These are phyloP conservation scores for Sisyra nigra DNA, from an alignment of 2,888 invertebrate species.

Conservation along the genomic window DNA sequence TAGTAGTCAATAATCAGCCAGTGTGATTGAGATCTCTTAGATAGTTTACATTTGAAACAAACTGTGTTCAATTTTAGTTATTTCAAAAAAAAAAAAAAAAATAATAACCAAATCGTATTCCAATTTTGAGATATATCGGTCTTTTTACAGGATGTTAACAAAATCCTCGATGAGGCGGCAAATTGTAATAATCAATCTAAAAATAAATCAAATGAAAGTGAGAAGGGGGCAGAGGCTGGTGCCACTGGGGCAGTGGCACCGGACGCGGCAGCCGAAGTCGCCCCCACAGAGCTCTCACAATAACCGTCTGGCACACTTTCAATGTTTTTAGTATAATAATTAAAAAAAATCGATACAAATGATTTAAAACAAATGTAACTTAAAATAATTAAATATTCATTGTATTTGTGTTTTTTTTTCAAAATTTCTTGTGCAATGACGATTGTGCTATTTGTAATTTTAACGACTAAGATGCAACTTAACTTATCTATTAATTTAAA, in stretches of 20 bases:
- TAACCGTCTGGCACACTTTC: constrained; percentile 5
- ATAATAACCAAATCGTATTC: constrained; percentile 1
- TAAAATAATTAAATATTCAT: not conserved
- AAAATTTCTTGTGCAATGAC: constrained; percentile 7
- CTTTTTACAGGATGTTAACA: constrained; percentile 33
- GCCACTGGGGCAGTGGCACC: constrained; percentile 8
- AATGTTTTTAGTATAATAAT: not conserved
- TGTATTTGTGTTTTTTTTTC: constrained; percentile 6
- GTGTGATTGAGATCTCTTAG: too few species aligned
- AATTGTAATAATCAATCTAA: constrained; percentile 7
- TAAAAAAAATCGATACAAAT: not conserved
- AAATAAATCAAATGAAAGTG: constrained; percentile 10
- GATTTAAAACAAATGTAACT: not conserved
- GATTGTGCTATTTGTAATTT: constrained; percentile 3
- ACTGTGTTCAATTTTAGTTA: not conserved
- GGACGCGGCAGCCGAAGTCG: constrained; percentile 1
- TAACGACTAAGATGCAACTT: constrained; percentile 1
- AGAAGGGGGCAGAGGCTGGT: constrained; percentile 19
- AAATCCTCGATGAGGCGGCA: constrained; percentile 26
- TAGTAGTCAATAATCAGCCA: too few species aligned
- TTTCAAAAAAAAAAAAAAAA: not conserved
- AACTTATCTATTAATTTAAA: not conserved
- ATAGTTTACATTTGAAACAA: too few species aligned
- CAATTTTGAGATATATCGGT: constrained; percentile 15
- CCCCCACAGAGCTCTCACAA: constrained; percentile 4